Evolutionary conservation across 2,113 vertebrate genomes (phyloP).

Genomic region (Psittacula cyanocephala): DNA sequence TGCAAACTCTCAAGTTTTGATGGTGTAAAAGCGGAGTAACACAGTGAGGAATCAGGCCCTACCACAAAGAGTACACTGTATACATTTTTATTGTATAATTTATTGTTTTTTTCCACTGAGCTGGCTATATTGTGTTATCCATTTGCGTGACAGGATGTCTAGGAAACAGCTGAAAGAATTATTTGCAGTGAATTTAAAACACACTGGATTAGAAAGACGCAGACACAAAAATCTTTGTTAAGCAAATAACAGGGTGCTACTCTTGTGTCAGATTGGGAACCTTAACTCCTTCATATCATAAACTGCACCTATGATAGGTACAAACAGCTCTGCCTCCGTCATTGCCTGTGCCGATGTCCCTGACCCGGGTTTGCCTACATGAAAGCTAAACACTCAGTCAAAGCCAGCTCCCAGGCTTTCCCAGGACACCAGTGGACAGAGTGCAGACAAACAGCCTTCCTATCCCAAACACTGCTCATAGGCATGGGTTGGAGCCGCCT

Average conservation of each 20-base stretch:
- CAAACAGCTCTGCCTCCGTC: conserved; percentile 15
- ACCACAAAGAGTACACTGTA: conserved; percentile 40
- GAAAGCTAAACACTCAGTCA: background rate
- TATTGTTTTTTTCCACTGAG: conserved; percentile 63
- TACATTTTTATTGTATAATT: conserved; percentile 60
- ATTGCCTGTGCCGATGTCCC: background rate
- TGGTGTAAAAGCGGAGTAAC: background rate
- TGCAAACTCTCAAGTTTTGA: background rate
- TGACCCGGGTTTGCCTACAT: background rate
- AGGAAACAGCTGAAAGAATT: conserved; percentile 74
- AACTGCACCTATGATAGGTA: conserved; percentile 27
- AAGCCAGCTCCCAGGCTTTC: background rate
- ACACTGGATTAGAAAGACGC: conserved; percentile 41
- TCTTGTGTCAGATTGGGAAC: conserved; percentile 21
- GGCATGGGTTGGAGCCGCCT: background rate
- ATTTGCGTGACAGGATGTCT: conserved; percentile 70
- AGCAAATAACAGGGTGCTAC: conserved; percentile 61
- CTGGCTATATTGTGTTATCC: conserved; percentile 70
- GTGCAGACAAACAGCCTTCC: conserved; percentile 1
- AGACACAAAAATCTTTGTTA: conserved; percentile 59
- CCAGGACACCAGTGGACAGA: background rate
- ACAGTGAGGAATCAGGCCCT: background rate
- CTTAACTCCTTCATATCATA: conserved; percentile 55
- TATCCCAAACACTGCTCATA: background rate
- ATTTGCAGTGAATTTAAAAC: conserved; percentile 70